phyloP scores from a whole-genome alignment of 1,140 invertebrate genomes.

The Scaptomyza graminum region DNA sequence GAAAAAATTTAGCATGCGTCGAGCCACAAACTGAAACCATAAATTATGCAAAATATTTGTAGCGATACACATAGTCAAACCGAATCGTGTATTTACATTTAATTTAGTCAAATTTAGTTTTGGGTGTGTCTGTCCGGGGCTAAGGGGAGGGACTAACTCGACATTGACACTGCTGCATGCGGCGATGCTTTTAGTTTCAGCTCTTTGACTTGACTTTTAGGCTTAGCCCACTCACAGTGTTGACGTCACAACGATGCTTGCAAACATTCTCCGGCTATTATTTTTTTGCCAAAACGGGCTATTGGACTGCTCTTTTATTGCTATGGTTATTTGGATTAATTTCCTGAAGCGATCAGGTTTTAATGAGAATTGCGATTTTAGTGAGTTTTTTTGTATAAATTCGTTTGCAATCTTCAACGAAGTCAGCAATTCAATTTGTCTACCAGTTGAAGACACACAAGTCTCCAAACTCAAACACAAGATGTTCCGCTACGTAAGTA shows the following conservation, averaged over 20 bases:
- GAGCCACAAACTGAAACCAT: conserved; percentile 50
- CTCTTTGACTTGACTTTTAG: conserved; percentile 7
- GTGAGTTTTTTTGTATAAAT: conserved; percentile 63
- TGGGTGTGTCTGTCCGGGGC: conserved; percentile 58
- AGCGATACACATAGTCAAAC: conserved; percentile 14
- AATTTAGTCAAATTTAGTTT: conserved; percentile 70
- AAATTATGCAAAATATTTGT: conserved; percentile 75
- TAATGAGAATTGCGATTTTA: conserved; percentile 41
- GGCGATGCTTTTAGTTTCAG: conserved; percentile 39
- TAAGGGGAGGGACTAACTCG: conserved; percentile 58
- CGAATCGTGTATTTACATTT: conserved; percentile 40
- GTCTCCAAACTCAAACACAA: conserved; percentile 22
- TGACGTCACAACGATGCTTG: conserved; percentile 12
- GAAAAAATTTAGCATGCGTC: conserved; percentile 36
- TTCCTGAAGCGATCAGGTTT: conserved; percentile 64
- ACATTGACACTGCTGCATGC: conserved; percentile 53
- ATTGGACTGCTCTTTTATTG: conserved; percentile 33
- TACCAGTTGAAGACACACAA: conserved; percentile 48
- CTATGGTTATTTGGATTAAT: conserved; percentile 77
- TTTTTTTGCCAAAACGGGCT: conserved; percentile 51
- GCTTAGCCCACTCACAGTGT: conserved; percentile 30
- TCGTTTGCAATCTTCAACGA: conserved; percentile 28
- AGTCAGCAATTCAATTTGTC: conserved; percentile 62
- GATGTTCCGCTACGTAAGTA: conserved; percentile 80
- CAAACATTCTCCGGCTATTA: conserved; percentile 39